These are phyloP conservation scores for Iselma pallidipennis DNA, from an alignment of 2,888 invertebrate genomes.

Conservation along the genomic window DNA sequence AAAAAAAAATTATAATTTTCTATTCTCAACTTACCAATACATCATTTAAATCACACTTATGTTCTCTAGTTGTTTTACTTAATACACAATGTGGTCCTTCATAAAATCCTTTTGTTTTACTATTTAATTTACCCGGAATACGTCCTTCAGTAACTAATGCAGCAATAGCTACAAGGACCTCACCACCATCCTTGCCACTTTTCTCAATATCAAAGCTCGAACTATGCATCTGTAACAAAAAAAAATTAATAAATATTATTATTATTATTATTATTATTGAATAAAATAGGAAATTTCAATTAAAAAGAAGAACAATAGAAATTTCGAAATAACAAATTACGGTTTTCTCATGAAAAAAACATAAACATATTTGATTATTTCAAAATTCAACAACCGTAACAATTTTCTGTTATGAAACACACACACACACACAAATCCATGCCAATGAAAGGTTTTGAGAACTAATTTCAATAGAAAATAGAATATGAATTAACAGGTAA, in stretches of 20 bases:
- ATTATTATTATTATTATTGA: too few species aligned
- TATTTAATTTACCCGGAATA: slow-evolving; percentile 51
- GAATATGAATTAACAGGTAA: too few species aligned
- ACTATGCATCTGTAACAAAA: slow-evolving; percentile 54
- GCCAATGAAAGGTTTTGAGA: not conserved
- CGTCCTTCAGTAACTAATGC: slow-evolving; percentile 55
- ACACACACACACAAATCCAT: not conserved
- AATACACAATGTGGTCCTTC: slow-evolving; percentile 71
- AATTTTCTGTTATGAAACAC: not conserved
- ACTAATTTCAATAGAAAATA: not conserved
- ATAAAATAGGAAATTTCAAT: too few species aligned
- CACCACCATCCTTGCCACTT: slow-evolving; percentile 44
- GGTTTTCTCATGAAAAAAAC: too few species aligned
- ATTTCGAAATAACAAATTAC: too few species aligned
- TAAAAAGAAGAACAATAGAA: too few species aligned
- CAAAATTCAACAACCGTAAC: not conserved
- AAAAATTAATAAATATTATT: too few species aligned
- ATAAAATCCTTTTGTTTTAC: slow-evolving; percentile 61
- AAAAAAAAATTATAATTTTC: not conserved
- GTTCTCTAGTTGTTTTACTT: slow-evolving; percentile 54
- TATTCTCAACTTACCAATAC: slow-evolving; percentile 56
- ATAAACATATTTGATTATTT: too few species aligned
- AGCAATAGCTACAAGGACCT: slow-evolving; percentile 52
- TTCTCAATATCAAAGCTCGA: slow-evolving; percentile 46
- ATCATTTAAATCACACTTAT: slow-evolving; percentile 58